Evolutionary conservation across 1,140 invertebrate species (phyloP).

Genomic region (Lepidurus packardi): DNA sequence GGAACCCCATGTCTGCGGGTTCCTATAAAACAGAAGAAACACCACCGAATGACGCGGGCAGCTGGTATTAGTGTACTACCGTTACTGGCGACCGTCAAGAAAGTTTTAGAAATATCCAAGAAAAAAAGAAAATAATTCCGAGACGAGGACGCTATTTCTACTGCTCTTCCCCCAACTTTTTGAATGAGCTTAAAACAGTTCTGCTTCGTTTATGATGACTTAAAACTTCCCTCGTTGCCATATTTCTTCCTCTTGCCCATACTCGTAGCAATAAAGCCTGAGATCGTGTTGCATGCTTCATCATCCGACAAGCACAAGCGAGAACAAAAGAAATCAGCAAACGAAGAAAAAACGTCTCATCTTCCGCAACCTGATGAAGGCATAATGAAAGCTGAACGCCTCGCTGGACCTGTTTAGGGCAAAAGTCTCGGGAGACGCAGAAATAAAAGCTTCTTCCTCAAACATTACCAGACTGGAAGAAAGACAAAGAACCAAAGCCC

Average conservation of each 20-base stretch:
- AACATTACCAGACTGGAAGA: background rate
- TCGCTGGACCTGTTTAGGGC: background rate
- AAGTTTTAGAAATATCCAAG: too few relatives aligned
- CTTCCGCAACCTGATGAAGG: conserved; percentile 5
- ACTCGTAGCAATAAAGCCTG: background rate
- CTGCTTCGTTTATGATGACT: background rate
- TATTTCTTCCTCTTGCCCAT: background rate
- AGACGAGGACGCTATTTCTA: too few relatives aligned
- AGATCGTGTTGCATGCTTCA: background rate
- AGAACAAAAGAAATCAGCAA: background rate
- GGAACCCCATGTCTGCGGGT: too few relatives aligned
- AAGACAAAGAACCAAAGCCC: background rate
- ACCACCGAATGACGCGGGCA: too few relatives aligned
- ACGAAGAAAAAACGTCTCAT: background rate
- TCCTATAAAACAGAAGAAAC: too few relatives aligned
- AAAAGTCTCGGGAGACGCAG: background rate
- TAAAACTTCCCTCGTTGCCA: background rate
- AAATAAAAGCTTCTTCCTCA: background rate
- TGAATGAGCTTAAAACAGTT: background rate
- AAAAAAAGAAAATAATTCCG: too few relatives aligned
- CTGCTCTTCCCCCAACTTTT: background rate
- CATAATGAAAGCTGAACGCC: background rate
- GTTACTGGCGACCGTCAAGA: too few relatives aligned
- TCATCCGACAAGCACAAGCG: background rate
- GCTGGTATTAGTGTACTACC: too few relatives aligned